Percentiles rank a stretch among this genome's conserved stretches.
Conservation (phyloP, 2,888 invertebrate genomes). For the Protonemura montana region DNA sequence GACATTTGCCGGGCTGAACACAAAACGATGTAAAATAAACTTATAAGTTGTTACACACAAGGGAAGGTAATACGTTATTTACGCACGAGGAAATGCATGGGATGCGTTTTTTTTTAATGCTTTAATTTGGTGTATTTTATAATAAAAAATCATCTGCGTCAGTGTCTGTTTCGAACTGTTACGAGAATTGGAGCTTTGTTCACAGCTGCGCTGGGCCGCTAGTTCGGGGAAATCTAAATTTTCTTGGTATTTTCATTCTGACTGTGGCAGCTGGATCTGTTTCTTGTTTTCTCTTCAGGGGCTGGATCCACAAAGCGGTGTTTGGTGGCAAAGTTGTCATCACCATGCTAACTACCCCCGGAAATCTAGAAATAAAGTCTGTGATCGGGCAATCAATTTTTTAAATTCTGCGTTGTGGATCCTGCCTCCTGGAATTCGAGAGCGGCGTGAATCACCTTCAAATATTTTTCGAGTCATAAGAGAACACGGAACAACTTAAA, state of each 20-base stretch:
- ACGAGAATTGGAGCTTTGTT: neutral
- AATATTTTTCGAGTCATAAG: no score
- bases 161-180: neutral
- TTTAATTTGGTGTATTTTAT: neutral
- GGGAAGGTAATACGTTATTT: neutral
- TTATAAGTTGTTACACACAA: neutral
- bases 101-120: neutral
- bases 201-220: neutral
- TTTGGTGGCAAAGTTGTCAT: no score
- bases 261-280: neutral
- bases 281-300: no score
- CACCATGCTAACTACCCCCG: no score
- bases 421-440: no score
- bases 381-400: no score
- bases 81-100: neutral
- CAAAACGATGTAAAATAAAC: neutral
- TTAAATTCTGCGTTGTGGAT: no score
- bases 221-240: neutral
- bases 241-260: neutral
- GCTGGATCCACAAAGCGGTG: no score
- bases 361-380: no score
- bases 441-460: no score
- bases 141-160: neutral
- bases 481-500: no score
- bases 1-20: neutral